Percentiles rank a stretch among this genome's conserved stretches.
phyloP scores from a whole-genome alignment of 2,888 invertebrate species.

The Steinernema hermaphroditum region DNA sequence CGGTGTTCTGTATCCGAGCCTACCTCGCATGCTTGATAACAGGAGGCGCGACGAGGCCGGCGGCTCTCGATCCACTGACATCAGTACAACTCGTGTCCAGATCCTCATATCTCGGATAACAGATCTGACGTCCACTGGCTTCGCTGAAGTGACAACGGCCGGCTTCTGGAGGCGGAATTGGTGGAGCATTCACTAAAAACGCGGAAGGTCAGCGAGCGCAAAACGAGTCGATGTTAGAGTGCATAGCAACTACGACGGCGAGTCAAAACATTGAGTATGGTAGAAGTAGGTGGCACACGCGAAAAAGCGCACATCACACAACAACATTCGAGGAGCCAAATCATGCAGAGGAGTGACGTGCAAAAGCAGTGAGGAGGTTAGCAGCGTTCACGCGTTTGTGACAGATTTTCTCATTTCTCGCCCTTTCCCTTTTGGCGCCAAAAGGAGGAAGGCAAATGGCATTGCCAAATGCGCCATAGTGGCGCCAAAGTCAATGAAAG shows the following conservation, averaged over 20 bases:
- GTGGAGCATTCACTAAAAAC: constrained; percentile 64
- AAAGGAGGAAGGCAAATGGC: too few species aligned
- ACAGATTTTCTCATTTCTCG: too few species aligned
- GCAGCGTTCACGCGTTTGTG: too few species aligned
- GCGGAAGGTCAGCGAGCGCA: not conserved
- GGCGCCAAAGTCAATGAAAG: too few species aligned
- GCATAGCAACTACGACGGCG: constrained; percentile 2
- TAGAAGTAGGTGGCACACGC: not conserved
- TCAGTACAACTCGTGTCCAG: constrained; percentile 65
- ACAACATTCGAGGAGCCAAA: too few species aligned
- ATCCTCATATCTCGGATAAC: constrained; percentile 62
- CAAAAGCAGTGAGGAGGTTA: too few species aligned
- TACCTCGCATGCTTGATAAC: constrained; percentile 64
- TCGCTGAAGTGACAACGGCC: constrained; percentile 59
- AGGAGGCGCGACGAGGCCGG: constrained; percentile 60
- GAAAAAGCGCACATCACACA: not conserved
- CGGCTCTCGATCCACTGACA: constrained; percentile 45
- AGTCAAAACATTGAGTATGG: not conserved
- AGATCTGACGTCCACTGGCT: constrained; percentile 57
- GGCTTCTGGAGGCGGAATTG: constrained; percentile 63
- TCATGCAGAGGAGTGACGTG: too few species aligned
- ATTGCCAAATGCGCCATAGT: too few species aligned
- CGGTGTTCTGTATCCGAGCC: too few species aligned
- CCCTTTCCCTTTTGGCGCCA: too few species aligned
- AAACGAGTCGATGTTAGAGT: not conserved